Percentiles rank a stretch among this genome's conserved stretches.
phyloP scores from a whole-genome alignment of 2,888 invertebrate species.

The Baccha elongata region DNA sequence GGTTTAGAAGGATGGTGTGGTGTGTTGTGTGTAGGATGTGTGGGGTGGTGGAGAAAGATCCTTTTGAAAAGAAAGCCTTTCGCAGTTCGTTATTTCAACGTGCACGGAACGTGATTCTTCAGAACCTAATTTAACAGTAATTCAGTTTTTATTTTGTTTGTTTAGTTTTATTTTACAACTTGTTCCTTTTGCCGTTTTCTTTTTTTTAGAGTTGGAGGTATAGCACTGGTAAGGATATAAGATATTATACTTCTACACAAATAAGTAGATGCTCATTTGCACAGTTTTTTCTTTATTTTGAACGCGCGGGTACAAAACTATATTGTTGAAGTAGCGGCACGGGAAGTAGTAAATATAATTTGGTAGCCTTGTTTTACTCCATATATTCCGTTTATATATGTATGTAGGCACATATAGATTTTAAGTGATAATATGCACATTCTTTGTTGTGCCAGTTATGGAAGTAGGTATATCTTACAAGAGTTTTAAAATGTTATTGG shows the following conservation, averaged over 20 bases:
- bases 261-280: conserved; percentile 46
- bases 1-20: not conserved
- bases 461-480: not conserved
- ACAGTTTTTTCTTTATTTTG: conserved; percentile 11
- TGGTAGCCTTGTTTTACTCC: not conserved
- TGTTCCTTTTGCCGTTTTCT: conserved; percentile 18
- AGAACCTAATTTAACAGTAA: conserved; percentile 72
- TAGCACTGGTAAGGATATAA: not conserved
- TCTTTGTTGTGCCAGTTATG: too few relatives aligned
- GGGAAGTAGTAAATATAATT: not conserved
- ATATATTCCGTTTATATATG: not conserved
- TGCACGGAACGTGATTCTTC: conserved; percentile 61
- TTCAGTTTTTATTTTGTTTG: conserved; percentile 72
- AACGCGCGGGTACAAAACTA: not conserved
- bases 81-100: conserved; percentile 64
- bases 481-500: conserved; percentile 9
- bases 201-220: conserved; percentile 74
- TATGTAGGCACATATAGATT: too few relatives aligned
- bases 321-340: conserved; percentile 23
- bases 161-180: conserved; percentile 64
- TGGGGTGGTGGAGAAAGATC: conserved; percentile 9
- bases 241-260: conserved; percentile 20
- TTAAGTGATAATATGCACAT: too few relatives aligned
- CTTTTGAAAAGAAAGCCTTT: conserved; percentile 63
- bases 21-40: too few relatives aligned